Conservation (phyloP, 2,113 vertebrate genomes). For the Crocuta crocuta region DNA sequence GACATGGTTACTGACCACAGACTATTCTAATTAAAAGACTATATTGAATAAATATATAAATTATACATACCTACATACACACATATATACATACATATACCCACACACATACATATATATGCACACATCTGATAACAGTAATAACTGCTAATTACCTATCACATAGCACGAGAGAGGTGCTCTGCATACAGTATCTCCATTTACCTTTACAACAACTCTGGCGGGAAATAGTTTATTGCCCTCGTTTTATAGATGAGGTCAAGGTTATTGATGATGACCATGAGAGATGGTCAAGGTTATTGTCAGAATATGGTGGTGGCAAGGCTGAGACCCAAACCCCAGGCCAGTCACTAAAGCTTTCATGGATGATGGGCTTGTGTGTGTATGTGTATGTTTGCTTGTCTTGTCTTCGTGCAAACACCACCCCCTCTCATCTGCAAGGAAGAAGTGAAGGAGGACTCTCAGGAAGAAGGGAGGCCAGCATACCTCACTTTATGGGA, state of each 20-base stretch:
- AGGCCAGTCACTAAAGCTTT: neutral
- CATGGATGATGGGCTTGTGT: neutral
- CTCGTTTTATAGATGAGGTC: neutral
- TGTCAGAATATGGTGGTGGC: neutral
- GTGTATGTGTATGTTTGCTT: neutral
- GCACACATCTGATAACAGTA: neutral
- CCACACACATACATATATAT: no score
- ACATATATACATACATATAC: rapidly evolving
- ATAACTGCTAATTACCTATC: neutral
- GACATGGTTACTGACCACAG: neutral
- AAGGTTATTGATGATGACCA: neutral
- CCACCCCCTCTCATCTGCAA: neutral
- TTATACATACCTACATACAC: neutral
- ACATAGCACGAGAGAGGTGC: rapidly evolving
- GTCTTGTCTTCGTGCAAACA: rapidly evolving
- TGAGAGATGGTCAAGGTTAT: neutral
- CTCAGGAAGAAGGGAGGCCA: neutral
- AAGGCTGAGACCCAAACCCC: neutral
- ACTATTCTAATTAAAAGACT: neutral
- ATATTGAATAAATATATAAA: neutral
- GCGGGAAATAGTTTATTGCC: neutral
- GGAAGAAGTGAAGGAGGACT: neutral
- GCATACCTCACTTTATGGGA: neutral
- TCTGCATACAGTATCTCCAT: neutral
- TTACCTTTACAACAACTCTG: neutral